These are phyloP conservation scores for Megalops atlanticus DNA, from an alignment of 2,113 vertebrate genomes.

Conservation along the genomic window DNA sequence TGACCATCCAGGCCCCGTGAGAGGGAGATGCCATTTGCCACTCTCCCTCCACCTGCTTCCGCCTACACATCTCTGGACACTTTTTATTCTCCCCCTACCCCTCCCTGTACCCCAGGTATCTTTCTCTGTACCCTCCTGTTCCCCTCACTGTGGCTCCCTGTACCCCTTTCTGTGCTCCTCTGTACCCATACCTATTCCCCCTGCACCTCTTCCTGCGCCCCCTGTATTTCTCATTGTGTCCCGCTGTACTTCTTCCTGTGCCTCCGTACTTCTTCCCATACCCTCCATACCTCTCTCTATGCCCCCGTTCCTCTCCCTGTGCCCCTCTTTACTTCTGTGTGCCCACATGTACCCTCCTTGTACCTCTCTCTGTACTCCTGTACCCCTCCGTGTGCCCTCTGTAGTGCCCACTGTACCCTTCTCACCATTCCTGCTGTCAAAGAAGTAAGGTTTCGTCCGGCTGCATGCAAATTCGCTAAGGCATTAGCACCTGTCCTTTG, in stretches of 20 bases:
- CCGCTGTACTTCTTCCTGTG: background rate
- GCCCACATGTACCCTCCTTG: too few relatives aligned
- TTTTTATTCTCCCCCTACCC: too few relatives aligned
- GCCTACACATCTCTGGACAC: too few relatives aligned
- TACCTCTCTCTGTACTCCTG: background rate
- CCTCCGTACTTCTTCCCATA: background rate
- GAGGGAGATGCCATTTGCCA: background rate
- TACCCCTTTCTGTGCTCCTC: background rate
- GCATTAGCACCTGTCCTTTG: background rate
- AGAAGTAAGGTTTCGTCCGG: background rate
- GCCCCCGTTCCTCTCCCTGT: background rate
- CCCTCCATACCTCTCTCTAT: background rate
- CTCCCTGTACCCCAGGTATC: background rate
- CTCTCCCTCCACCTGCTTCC: too few relatives aligned
- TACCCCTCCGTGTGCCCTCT: background rate
- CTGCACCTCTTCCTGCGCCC: conserved; percentile 5
- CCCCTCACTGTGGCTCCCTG: background rate
- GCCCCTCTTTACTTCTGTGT: background rate
- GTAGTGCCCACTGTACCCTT: too few relatives aligned
- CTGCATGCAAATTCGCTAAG: background rate
- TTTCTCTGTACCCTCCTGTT: background rate
- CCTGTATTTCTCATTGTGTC: background rate
- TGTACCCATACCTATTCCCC: background rate
- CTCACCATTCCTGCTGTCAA: background rate
- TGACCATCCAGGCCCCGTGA: background rate